Conservation (phyloP, 2,797 vertebrate species). For the Ptychadena robeensis region DNA sequence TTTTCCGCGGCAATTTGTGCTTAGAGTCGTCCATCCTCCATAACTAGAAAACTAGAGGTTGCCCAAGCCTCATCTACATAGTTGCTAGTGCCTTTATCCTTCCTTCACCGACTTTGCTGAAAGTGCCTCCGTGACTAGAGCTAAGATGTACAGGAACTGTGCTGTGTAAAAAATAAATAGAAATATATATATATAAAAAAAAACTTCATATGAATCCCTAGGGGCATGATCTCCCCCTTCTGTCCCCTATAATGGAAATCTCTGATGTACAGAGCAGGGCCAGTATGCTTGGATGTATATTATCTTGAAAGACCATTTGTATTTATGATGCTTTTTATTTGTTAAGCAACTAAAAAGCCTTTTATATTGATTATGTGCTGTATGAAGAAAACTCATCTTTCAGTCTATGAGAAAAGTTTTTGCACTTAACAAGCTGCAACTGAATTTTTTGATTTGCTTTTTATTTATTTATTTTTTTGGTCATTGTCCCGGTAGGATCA, state of each 20-base stretch:
- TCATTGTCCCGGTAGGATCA: slow-evolving; percentile 19
- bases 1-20: not conserved
- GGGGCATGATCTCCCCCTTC: not conserved
- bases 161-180: not conserved
- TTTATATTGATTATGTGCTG: slow-evolving; percentile 41
- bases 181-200: too few species aligned
- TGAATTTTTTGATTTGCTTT: not conserved
- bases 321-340: slow-evolving; percentile 44
- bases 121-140: slow-evolving; percentile 89
- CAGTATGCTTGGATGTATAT: slow-evolving; percentile 38
- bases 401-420: slow-evolving; percentile 18
- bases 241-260: slow-evolving; percentile 2
- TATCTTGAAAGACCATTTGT: slow-evolving; percentile 30
- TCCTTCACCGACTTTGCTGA: slow-evolving; percentile 79
- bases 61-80: slow-evolving; percentile 71
- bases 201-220: slow-evolving; percentile 18
- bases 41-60: not conserved
- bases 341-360: slow-evolving; percentile 19
- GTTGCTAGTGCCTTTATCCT: slow-evolving; percentile 95
- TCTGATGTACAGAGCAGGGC: slow-evolving; percentile 20
- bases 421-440: slow-evolving; percentile 46
- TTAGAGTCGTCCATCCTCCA: not conserved
- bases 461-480: not conserved
- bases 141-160: slow-evolving; percentile 53
- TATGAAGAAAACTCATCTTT: slow-evolving; percentile 14